Base-by-base conservation (phyloP, 1,140 invertebrate genomes). In the Drosophila cardini region DNA sequence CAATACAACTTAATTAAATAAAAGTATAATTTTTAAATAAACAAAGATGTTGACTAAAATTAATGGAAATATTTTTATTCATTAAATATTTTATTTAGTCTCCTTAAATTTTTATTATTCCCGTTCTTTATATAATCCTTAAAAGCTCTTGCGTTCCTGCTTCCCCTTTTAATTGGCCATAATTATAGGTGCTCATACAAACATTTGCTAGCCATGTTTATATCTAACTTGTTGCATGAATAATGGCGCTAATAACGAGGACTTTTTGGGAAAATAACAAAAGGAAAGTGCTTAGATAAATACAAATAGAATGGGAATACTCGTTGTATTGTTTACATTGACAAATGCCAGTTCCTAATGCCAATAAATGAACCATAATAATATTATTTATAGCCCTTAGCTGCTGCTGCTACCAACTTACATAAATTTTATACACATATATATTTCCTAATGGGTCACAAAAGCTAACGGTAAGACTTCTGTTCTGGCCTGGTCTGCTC, bases 331-430 rank as follows among this genome's bases (percentile, higher is more conserved):
- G 79, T 89, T 87, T 89, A 80, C 76, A 70, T 76, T 86, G 84
- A 89, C 83, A 89, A 86, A 87, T 82, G 84, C 72, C 71, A 84
- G 76, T 84, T 84, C 73, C 82, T 87, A 65, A 72, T 72, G 63
- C 73, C 83, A 83, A 80, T 67, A 76, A 61, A 57, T 65, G 69
- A 72, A 74, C 71, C 84, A 87, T 83, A 87, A 89, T 90, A 84
- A 84, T 84, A 87, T 87, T 90, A 87, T 90, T 87, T 89, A 87
- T 87, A 74, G 64, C 70, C 46, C 32, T 40, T 56, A 67, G 70
- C 70, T 65, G 52, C 61, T 56, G 13, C 15, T 53, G 55, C 65
- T 53, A 9, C n/a, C 13, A 45, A 10, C 36, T 42, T 38, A 48
- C 43, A 61, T 61, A 61, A 50, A 61, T 61, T 48, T 34, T 32